Percentiles rank a stretch among this genome's conserved stretches.
Conservation (phyloP, 2,113 vertebrate species). For the Apodemus sylvaticus region DNA sequence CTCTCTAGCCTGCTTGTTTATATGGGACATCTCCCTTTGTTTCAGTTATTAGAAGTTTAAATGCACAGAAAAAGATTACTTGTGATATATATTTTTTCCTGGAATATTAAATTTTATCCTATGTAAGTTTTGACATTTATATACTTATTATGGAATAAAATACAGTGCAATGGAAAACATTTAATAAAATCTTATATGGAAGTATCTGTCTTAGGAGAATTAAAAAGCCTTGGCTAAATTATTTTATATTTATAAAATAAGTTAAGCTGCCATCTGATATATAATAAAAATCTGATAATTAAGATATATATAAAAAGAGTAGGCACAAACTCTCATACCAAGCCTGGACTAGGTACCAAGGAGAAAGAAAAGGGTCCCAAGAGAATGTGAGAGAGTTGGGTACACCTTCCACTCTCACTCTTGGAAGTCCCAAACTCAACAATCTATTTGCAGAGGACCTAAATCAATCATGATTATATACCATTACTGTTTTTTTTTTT, state of each 20-base stretch:
- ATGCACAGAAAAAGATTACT: slow-evolving; percentile 47
- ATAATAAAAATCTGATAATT: slow-evolving; percentile 73
- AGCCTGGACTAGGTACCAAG: too few species aligned
- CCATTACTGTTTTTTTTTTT: not conserved
- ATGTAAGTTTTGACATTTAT: slow-evolving; percentile 59
- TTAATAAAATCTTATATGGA: slow-evolving; percentile 73
- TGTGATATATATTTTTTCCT: slow-evolving; percentile 42
- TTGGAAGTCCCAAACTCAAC: too few species aligned
- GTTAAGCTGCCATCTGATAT: slow-evolving; percentile 33
- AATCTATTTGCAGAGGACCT: too few species aligned
- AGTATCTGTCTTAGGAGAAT: slow-evolving; percentile 73
- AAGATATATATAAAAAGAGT: slow-evolving; percentile 72
- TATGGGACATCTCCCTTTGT: slow-evolving; percentile 80
- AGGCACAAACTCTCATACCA: too few species aligned
- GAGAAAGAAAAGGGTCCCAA: too few species aligned
- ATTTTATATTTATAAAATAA: slow-evolving; percentile 34
- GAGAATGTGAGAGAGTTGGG: too few species aligned
- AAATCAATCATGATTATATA: not conserved
- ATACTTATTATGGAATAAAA: slow-evolving; percentile 52
- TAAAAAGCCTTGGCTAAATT: slow-evolving; percentile 72
- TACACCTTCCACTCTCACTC: too few species aligned
- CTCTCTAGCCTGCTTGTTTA: slow-evolving; percentile 63
- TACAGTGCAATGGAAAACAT: slow-evolving; percentile 62
- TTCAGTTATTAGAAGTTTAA: slow-evolving; percentile 69
- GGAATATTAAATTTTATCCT: slow-evolving; percentile 56